phyloP scores from a whole-genome alignment of 2,797 vertebrate species.

The Clamator glandarius region DNA sequence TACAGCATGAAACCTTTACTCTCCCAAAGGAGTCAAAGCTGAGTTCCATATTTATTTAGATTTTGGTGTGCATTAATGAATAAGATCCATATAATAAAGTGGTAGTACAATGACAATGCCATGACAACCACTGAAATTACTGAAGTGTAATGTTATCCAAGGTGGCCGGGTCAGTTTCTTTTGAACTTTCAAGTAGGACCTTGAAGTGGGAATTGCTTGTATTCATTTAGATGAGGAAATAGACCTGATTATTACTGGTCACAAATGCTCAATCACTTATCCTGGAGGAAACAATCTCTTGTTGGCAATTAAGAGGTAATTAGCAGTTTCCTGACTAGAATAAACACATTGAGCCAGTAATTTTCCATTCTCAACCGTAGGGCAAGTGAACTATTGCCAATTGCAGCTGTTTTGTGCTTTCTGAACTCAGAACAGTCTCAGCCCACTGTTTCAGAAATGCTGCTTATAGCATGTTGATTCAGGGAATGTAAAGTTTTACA shows the following conservation, averaged over 20 bases:
- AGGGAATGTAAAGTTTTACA: neutral
- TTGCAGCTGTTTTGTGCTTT: neutral
- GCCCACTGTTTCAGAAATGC: neutral
- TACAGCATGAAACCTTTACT: neutral
- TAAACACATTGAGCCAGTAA: neutral
- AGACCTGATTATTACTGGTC: neutral
- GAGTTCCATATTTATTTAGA: neutral
- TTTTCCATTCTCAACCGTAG: neutral
- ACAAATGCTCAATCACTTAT: neutral
- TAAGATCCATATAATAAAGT: neutral
- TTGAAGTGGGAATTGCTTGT: neutral
- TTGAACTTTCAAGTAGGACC: neutral
- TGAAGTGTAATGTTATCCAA: neutral
- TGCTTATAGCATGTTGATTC: neutral
- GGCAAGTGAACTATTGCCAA: neutral
- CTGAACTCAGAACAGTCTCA: neutral
- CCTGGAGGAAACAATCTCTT: neutral
- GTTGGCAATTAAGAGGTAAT: neutral
- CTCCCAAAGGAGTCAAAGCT: neutral
- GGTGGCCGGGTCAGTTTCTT: neutral
- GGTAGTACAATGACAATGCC: neutral
- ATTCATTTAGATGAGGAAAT: neutral
- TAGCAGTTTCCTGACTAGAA: slow-evolving; percentile 1
- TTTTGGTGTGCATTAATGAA: neutral
- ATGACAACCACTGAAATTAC: neutral